Evolutionary conservation across 2,113 vertebrate genomes (phyloP).

Genomic region (Hippocampus guttulatus): DNA sequence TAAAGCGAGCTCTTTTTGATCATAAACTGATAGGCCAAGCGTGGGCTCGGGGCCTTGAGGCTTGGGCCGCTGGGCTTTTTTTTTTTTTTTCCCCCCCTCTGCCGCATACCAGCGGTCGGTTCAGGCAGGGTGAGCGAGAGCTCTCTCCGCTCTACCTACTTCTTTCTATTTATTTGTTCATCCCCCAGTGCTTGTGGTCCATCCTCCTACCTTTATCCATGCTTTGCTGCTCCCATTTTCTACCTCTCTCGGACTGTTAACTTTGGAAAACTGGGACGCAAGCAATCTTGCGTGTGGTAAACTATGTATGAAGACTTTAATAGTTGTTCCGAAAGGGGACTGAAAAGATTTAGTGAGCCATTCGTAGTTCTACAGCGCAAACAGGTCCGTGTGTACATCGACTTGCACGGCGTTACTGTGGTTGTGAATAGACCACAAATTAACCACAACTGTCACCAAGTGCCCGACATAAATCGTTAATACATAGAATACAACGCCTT

Average conservation of each 20-base stretch:
- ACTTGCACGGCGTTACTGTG: too few species aligned
- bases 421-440: too few species aligned
- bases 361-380: too few species aligned
- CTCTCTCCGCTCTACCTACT: conserved; percentile 20
- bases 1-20: conserved; percentile 70
- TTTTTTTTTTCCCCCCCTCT: conserved; percentile 16
- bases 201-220: conserved; percentile 56
- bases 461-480: too few species aligned
- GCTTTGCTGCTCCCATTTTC: conserved; percentile 62
- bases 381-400: too few species aligned
- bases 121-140: conserved; percentile 44
- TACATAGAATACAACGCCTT: too few species aligned
- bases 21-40: conserved; percentile 70
- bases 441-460: too few species aligned
- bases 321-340: conserved; percentile 22
- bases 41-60: conserved; percentile 66
- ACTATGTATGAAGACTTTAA: conserved; percentile 25
- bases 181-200: conserved; percentile 32
- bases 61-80: conserved; percentile 60
- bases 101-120: conserved; percentile 46
- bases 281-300: conserved; percentile 36
- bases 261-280: conserved; percentile 62
- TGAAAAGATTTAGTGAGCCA: background rate
- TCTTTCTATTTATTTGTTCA: conserved; percentile 49
- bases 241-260: conserved; percentile 59